phyloP scores from a whole-genome alignment of 2,113 vertebrate species.

The Spermophilus dauricus region DNA sequence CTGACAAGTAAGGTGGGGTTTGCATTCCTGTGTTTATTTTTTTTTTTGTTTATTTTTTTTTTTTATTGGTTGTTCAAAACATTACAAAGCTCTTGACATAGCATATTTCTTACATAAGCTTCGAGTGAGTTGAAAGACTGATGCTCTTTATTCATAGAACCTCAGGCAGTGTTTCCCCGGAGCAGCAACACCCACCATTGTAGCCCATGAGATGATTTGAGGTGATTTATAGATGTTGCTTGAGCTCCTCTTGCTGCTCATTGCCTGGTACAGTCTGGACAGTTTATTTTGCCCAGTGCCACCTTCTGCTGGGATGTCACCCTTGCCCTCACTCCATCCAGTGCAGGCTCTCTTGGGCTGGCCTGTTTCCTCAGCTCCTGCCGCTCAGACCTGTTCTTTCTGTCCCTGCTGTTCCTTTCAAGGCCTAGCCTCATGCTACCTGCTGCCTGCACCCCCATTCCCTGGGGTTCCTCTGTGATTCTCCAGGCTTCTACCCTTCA shows the following conservation, averaged over 20 bases:
- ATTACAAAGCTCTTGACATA: no score
- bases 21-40: background rate
- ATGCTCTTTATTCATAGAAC: background rate
- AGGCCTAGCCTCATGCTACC: background rate
- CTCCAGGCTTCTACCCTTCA: background rate
- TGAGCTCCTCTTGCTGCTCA: background rate
- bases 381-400: background rate
- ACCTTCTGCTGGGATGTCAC: background rate
- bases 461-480: background rate
- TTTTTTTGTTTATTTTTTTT: no score
- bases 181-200: rapidly evolving
- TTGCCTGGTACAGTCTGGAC: background rate
- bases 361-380: no score
- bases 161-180: background rate
- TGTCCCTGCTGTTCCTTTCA: background rate
- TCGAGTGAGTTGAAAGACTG: no score
- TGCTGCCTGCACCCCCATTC: background rate
- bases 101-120: no score
- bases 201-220: background rate
- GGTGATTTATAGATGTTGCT: background rate
- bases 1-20: background rate
- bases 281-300: background rate
- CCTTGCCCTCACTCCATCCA: background rate
- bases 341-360: background rate
- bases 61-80: no score